Conservation (phyloP, 2,888 invertebrate genomes). For the Pristionchus arcanus region DNA sequence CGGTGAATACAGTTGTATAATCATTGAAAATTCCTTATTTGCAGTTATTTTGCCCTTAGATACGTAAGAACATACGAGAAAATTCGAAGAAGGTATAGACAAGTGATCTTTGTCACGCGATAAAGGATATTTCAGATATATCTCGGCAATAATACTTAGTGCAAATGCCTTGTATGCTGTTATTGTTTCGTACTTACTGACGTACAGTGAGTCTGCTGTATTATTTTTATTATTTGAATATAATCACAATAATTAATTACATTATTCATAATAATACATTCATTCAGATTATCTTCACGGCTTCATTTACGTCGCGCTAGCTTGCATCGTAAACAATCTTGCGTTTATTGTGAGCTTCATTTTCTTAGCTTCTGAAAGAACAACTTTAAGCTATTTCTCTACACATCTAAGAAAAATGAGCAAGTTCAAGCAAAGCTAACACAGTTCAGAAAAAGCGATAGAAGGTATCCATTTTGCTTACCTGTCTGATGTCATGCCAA, state of each 20-base stretch:
- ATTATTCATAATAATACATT: neutral
- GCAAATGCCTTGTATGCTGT: neutral
- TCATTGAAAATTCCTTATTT: neutral
- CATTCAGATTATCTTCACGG: constrained; percentile 21
- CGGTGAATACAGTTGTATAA: neutral
- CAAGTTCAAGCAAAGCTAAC: neutral
- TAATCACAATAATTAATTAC: neutral
- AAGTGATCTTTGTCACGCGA: neutral
- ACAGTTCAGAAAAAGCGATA: constrained; percentile 5
- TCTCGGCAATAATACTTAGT: neutral
- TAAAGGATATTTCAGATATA: neutral
- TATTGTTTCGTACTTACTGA: neutral
- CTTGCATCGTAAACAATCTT: neutral
- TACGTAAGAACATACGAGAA: constrained; percentile 24
- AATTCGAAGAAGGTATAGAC: neutral
- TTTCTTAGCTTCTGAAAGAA: too few relatives aligned
- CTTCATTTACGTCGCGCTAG: neutral
- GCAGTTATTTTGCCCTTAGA: neutral
- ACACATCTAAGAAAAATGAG: neutral
- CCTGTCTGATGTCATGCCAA: neutral
- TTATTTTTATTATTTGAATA: neutral
- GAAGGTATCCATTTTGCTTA: neutral
- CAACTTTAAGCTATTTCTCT: constrained; percentile 9
- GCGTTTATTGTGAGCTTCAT: neutral
- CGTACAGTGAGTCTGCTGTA: neutral